Conservation (phyloP, 2,888 invertebrate genomes). For the Caradrina clavipalpis region DNA sequence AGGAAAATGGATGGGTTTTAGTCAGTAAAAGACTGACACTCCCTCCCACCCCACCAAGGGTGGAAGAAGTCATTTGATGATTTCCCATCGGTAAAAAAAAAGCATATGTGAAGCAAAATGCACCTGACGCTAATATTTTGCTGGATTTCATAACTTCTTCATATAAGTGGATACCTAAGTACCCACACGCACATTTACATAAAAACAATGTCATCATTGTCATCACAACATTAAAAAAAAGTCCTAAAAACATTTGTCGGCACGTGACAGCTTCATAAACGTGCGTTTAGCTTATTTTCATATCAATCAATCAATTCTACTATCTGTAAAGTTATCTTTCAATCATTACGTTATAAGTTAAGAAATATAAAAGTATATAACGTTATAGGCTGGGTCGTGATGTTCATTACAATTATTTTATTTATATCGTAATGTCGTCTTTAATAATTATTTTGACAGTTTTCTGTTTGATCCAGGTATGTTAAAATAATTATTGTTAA, state of each 20-base stretch:
- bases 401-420: constrained; percentile 20
- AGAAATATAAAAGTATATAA: constrained; percentile 54
- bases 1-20: no score
- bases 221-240: neutral
- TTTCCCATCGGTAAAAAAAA: no score
- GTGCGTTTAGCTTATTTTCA: neutral
- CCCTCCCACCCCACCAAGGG: no score
- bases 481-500: constrained; percentile 13
- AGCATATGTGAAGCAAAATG: no score
- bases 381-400: neutral
- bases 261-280: constrained; percentile 22
- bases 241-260: neutral
- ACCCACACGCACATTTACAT: no score
- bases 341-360: constrained; percentile 1
- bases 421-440: constrained; percentile 32
- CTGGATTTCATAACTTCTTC: no score
- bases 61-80: no score
- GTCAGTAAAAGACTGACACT: no score
- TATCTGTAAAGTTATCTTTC: constrained; percentile 8
- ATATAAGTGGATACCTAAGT: no score
- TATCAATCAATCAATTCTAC: constrained; percentile 7
- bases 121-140: no score
- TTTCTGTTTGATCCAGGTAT: constrained; percentile 50
- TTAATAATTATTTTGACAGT: constrained; percentile 23
- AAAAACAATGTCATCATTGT: no score